Conservation (phyloP, 2,113 vertebrate genomes). For the Epinephelus moara region DNA sequence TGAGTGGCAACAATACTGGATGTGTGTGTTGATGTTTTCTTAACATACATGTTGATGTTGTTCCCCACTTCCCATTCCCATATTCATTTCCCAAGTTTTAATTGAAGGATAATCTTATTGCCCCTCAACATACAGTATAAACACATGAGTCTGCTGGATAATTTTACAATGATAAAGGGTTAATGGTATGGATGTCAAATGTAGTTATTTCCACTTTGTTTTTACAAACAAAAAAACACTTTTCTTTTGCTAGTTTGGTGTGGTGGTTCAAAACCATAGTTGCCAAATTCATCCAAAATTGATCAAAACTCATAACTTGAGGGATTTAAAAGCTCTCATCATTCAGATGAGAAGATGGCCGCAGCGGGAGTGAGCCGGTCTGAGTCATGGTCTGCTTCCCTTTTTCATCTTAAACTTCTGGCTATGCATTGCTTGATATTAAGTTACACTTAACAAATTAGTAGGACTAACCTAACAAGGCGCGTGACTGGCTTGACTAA, state of each 20-base stretch:
- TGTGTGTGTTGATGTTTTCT: conserved; percentile 19
- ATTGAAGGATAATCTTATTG: neutral
- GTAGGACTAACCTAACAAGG: no score
- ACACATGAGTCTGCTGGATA: neutral
- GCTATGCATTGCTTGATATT: no score
- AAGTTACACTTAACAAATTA: no score
- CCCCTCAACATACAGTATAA: neutral
- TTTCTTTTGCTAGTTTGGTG: neutral
- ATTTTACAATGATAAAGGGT: no score
- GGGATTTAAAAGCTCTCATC: no score
- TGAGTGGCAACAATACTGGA: conserved; percentile 75
- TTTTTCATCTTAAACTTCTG: no score
- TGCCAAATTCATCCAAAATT: neutral
- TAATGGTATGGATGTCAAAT: no score
- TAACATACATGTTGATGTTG: neutral
- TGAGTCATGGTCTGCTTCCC: no score
- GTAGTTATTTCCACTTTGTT: neutral
- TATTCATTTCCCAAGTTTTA: neutral
- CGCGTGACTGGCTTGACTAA: no score
- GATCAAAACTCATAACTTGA: no score
- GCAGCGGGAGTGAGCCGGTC: no score
- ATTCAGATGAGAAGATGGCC: no score
- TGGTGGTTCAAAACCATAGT: neutral
- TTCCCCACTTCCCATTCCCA: neutral
- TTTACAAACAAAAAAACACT: neutral